A percentile compares a stretch with the other conserved stretches of the same genome.
Conservation (phyloP, 2,797 vertebrate species). For the Cygnus olor region DNA sequence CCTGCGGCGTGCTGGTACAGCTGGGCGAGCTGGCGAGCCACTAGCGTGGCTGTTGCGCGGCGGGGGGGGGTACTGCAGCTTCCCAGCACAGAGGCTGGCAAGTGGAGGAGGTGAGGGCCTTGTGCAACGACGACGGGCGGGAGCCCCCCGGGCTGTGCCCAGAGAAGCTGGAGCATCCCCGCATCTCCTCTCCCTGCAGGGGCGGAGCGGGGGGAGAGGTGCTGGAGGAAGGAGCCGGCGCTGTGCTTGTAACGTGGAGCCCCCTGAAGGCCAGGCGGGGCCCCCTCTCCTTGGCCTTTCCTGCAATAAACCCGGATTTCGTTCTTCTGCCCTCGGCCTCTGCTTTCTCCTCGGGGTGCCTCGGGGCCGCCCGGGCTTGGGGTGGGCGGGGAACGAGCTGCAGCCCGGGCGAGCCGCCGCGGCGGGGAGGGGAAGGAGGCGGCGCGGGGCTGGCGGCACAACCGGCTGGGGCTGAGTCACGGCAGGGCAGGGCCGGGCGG, state of each 20-base stretch:
- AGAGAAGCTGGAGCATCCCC: no score
- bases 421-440: not conserved
- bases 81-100: accelerated
- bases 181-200: no score
- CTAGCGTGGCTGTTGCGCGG: not conserved
- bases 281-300: not conserved
- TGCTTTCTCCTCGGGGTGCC: not conserved
- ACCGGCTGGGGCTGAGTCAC: constrained; percentile 24
- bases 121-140: not conserved
- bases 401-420: not conserved
- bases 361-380: no score
- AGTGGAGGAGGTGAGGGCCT: not conserved
- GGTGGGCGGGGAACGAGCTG: not conserved
- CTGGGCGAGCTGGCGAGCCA: no score
- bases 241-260: not conserved
- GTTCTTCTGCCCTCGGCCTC: not conserved
- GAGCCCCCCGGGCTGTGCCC: not conserved
- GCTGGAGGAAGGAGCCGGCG: not conserved
- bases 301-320: constrained; percentile 61
- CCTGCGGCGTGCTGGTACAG: not conserved
- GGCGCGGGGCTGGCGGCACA: constrained; percentile 22
- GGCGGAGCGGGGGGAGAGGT: accelerated
- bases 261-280: not conserved
- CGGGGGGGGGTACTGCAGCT: not conserved
- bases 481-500: not conserved